Conservation (phyloP, 2,113 vertebrate species). For the Cavia porcellus region DNA sequence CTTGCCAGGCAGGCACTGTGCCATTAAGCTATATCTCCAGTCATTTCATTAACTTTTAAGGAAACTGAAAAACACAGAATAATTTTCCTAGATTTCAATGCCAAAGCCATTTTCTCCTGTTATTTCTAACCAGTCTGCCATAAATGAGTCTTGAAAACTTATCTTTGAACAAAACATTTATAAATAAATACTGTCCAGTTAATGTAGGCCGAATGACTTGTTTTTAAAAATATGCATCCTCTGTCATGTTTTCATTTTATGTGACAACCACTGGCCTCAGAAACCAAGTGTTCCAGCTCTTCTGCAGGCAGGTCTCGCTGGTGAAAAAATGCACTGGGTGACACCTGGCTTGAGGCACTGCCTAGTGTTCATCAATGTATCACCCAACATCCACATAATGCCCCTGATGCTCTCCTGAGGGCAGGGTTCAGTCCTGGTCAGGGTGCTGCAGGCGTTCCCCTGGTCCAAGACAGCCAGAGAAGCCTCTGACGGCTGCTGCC, state of each 20-base stretch:
- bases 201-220: not conserved
- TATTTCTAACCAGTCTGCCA: constrained; percentile 45
- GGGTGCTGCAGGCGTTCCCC: not conserved
- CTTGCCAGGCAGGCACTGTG: too few species aligned
- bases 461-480: not conserved
- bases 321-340: not conserved
- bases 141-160: not conserved
- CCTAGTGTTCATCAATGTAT: not conserved
- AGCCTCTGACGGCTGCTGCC: not conserved
- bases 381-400: fast-evolving
- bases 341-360: not conserved
- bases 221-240: constrained; percentile 7
- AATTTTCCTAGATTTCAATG: constrained; percentile 50
- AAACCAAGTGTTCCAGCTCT: constrained; percentile 10
- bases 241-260: constrained; percentile 25
- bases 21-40: too few species aligned
- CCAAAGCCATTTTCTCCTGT: constrained; percentile 35
- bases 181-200: constrained; percentile 50
- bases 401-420: not conserved
- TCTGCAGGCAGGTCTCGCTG: not conserved
- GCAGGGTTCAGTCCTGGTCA: not conserved
- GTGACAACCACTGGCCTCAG: not conserved
- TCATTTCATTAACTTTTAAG: constrained; percentile 17
- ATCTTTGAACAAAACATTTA: constrained; percentile 37
- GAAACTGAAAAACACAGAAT: constrained; percentile 39